Evolutionary conservation across 1,140 invertebrate species (phyloP).

Genomic region (Lepidurus apus): DNA sequence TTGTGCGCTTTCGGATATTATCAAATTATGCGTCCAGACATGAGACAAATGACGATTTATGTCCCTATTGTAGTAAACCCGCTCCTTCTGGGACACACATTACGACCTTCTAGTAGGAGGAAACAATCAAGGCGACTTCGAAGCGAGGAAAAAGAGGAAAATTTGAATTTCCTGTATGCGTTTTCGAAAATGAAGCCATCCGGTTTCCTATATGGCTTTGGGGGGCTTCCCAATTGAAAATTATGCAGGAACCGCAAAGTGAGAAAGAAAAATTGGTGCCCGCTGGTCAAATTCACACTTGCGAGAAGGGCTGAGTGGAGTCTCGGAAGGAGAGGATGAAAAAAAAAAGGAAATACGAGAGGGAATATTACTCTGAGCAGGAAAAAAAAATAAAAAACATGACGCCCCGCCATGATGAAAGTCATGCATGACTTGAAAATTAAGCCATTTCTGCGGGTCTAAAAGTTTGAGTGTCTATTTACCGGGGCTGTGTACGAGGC

Average conservation of each 20-base stretch:
- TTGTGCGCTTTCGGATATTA: background rate
- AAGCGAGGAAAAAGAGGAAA: background rate
- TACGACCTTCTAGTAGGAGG: background rate
- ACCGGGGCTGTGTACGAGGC: slow-evolving; percentile 9
- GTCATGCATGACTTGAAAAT: slow-evolving; percentile 22
- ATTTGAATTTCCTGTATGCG: slow-evolving; percentile 16
- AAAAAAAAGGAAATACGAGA: background rate
- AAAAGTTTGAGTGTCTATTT: background rate
- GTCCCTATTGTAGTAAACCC: background rate
- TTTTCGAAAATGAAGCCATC: slow-evolving; percentile 20
- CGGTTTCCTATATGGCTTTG: slow-evolving; percentile 17
- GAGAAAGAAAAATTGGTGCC: background rate
- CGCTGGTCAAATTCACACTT: slow-evolving; percentile 21
- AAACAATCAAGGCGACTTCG: background rate
- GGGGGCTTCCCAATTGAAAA: slow-evolving; percentile 13
- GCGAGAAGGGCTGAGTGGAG: background rate
- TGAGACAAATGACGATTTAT: background rate
- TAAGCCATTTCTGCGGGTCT: background rate
- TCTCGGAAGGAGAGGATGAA: background rate
- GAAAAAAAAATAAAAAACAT: background rate
- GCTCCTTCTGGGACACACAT: slow-evolving; percentile 4
- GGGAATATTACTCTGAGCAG: background rate
- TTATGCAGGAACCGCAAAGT: slow-evolving; percentile 21
- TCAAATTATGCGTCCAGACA: background rate
- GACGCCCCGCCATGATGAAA: slow-evolving; percentile 20